Base-by-base conservation (phyloP, 2,797 vertebrate genomes). In the Arctocebus calabarensis region DNA sequence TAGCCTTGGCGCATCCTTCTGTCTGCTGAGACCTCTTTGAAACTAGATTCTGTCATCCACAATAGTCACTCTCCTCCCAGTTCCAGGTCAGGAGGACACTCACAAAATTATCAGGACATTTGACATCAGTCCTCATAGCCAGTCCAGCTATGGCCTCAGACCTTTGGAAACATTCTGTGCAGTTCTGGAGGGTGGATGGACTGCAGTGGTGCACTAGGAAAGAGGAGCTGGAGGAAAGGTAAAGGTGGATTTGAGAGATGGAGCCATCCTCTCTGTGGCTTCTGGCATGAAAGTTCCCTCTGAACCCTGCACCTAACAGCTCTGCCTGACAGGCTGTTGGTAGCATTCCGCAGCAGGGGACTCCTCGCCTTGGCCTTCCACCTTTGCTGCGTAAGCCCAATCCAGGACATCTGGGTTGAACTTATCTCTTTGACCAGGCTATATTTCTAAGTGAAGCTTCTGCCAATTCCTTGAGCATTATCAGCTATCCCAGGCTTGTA, bases 391-490 rank as follows among this genome's bases (percentile, higher is more conserved):
- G 1, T 29, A 55, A 85, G 64, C 90, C 73, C 57, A 40, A 34
- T 4, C 37, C 34, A 12, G 61, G 57, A 82, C 48, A 34, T 27
- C 48, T 34, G 68, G 59, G 25, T 43, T 84, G 84, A 19, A 59
- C 94, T 95, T 88, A 93, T 68, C 97, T 96, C 84, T 95, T 84
- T 86, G 89, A 89, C 92, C 79, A 77, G 82, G 91, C 96, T 88
- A 75, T 96, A 96, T 97, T 96, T 98, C 97, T 96, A 81, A 94
- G 85, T 96, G 95, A 97, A 84, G 90, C 73, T 92, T 96, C 87
- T 96, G 97, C 97, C 96, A 64, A 96, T 97, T 97, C 81, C 96
- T 94, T 22, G 62, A 91, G 86, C 61, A 70, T 90, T 97, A 92
- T 96, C 94, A 79, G 95, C 94, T 96, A 92, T 88, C 88, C 88